A percentile compares a stretch with the other conserved stretches of the same genome.
phyloP scores from a whole-genome alignment of 2,888 invertebrate genomes.

The Amphiduros pacificus region DNA sequence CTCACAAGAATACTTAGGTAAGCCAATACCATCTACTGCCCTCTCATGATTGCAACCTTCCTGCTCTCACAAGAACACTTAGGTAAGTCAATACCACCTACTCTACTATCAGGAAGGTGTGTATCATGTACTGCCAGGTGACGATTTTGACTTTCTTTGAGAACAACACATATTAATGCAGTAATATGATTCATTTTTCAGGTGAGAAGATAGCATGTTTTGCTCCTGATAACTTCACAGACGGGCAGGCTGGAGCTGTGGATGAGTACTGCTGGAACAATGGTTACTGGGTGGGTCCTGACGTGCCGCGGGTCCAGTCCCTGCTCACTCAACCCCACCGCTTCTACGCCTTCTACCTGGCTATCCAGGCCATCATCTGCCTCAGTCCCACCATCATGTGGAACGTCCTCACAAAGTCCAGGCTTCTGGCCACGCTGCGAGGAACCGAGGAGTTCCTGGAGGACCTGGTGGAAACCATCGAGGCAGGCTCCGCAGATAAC shows the following conservation, averaged over 20 bases:
- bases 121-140: too few relatives aligned
- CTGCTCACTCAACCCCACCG: conserved; percentile 23
- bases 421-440: conserved; percentile 16
- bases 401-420: conserved; percentile 23
- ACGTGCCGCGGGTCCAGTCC: not conserved
- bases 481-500: not conserved
- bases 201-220: conserved; percentile 25
- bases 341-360: conserved; percentile 26
- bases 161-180: too few relatives aligned
- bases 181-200: not conserved
- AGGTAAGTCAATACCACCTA: too few relatives aligned
- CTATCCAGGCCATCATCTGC: conserved; percentile 20
- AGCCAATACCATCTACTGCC: conserved; percentile 21
- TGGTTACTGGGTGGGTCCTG: conserved; percentile 18
- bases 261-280: conserved; percentile 25
- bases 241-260: conserved; percentile 18
- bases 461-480: conserved; percentile 9
- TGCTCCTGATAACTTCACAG: conserved; percentile 25
- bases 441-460: conserved; percentile 18
- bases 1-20: too few relatives aligned
- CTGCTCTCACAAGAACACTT: conserved; percentile 23
- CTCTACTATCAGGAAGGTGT: too few relatives aligned
- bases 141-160: too few relatives aligned
- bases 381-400: conserved; percentile 23
- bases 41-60: conserved; percentile 20